phyloP scores from a whole-genome alignment of 2,888 invertebrate species.

The Ecdyonurus torrentis region DNA sequence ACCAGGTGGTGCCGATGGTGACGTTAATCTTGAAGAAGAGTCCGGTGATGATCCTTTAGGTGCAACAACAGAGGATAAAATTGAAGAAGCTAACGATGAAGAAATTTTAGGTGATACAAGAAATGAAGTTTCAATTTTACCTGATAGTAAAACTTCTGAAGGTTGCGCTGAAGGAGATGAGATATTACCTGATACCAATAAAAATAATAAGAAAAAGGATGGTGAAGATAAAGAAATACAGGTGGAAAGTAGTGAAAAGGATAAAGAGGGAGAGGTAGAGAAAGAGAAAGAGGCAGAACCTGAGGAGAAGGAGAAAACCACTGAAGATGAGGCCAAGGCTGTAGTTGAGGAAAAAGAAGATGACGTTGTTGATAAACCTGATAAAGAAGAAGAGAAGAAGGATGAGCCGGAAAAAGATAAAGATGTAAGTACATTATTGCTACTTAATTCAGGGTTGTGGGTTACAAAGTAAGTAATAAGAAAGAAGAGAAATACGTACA shows the following conservation, averaged over 20 bases:
- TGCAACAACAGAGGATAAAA: background rate
- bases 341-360: constrained; percentile 22
- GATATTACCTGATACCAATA: background rate
- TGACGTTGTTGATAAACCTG: constrained; percentile 3
- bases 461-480: background rate
- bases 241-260: constrained; percentile 10
- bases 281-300: constrained; percentile 5
- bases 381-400: background rate
- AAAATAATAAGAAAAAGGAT: background rate
- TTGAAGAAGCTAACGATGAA: background rate
- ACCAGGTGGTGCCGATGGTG: background rate
- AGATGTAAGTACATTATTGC: background rate
- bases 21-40: background rate
- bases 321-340: constrained; percentile 16
- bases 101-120: background rate
- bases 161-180: background rate
- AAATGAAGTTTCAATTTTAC: background rate
- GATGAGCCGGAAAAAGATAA: background rate
- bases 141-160: background rate
- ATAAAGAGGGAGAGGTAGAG: constrained; percentile 8
- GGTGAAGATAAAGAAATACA: constrained; percentile 5
- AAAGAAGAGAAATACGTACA: background rate
- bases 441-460: no score
- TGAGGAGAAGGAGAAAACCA: constrained; percentile 19
- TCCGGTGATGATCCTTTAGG: background rate